These are phyloP conservation scores for Sylvilagus bachmani DNA, from an alignment of 2,113 vertebrate genomes.

Conservation along the genomic window DNA sequence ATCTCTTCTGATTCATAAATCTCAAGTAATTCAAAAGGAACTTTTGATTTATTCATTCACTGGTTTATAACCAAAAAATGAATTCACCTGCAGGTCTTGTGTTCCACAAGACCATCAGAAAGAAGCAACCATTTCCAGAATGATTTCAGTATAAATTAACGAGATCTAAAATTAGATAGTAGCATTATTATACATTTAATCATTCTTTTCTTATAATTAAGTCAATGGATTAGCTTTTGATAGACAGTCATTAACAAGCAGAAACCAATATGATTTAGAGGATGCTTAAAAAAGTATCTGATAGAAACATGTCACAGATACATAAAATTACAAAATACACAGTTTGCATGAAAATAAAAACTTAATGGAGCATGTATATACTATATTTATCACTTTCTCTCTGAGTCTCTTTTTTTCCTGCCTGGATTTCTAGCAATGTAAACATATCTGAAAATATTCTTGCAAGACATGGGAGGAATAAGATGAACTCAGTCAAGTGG, in stretches of 20 bases:
- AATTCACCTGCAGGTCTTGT: background rate
- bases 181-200: background rate
- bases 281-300: slow-evolving; percentile 3
- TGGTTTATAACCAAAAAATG: background rate
- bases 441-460: background rate
- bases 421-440: background rate
- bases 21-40: background rate
- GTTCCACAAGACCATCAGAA: background rate
- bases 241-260: background rate
- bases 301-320: background rate
- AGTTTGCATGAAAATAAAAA: background rate
- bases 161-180: background rate
- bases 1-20: background rate
- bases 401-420: background rate
- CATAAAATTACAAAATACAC: background rate
- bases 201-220: background rate
- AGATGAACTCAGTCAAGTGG: background rate
- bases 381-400: background rate
- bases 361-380: background rate
- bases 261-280: slow-evolving; percentile 38
- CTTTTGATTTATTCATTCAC: background rate
- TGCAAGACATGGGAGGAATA: background rate
- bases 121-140: background rate
- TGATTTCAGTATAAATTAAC: background rate
- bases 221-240: slow-evolving; percentile 27